A percentile compares a stretch with the other conserved stretches of the same genome.
phyloP scores from a whole-genome alignment of 2,888 invertebrate species.

The Philereme vetulata region DNA sequence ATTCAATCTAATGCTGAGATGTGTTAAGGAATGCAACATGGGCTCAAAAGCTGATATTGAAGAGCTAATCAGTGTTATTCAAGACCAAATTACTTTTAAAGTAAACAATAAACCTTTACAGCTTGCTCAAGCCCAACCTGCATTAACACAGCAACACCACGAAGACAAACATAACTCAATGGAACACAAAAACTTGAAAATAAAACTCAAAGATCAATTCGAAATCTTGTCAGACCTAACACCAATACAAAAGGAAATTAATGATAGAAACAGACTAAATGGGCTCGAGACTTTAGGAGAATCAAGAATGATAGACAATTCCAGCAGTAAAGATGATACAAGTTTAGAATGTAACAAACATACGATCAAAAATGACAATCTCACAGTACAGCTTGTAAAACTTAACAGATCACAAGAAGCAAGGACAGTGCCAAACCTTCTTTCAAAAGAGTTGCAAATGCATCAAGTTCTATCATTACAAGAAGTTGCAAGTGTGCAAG shows the following conservation, averaged over 20 bases:
- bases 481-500: conserved; percentile 84
- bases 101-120: conserved; percentile 34
- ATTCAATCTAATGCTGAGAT: conserved; percentile 92
- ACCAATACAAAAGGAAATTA: conserved; percentile 8
- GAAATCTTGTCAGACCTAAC: conserved; percentile 8
- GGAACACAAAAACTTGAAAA: not conserved
- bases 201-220: conserved; percentile 1
- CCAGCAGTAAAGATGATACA: conserved; percentile 8
- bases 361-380: conserved; percentile 32
- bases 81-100: conserved; percentile 50
- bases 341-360: conserved; percentile 27
- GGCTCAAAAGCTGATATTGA: conserved; percentile 86
- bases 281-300: conserved; percentile 2
- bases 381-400: conserved; percentile 46
- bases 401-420: conserved; percentile 35
- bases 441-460: conserved; percentile 84
- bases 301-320: conserved; percentile 1
- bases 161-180: not conserved
- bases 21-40: conserved; percentile 91
- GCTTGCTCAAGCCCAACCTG: conserved; percentile 32
- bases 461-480: conserved; percentile 84
- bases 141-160: conserved; percentile 1
- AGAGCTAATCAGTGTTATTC: conserved; percentile 70
- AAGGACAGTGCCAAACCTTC: conserved; percentile 85
- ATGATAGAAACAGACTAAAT: conserved; percentile 1